Evolutionary conservation across 2,888 invertebrate genomes (phyloP).

Genomic region (Microchrysa polita): DNA sequence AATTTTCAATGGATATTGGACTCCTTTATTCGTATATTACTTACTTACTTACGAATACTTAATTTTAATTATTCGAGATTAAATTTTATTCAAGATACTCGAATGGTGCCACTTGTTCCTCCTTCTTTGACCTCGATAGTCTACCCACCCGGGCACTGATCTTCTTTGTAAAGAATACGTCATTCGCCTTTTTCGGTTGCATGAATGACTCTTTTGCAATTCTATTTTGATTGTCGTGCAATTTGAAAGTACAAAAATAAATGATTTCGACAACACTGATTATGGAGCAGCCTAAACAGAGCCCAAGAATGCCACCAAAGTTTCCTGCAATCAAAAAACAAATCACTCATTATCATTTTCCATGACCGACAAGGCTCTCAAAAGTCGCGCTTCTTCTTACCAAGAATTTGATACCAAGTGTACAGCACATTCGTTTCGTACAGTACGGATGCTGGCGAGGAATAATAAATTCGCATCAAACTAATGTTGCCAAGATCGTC

Average conservation of each 20-base stretch:
- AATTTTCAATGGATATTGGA: no score
- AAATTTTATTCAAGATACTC: slow-evolving; percentile 18
- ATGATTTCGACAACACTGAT: slow-evolving; percentile 67
- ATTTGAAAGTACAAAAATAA: slow-evolving; percentile 66
- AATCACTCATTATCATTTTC: slow-evolving; percentile 46
- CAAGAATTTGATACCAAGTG: slow-evolving; percentile 70
- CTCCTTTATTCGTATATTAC: no score
- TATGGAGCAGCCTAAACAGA: slow-evolving; percentile 69
- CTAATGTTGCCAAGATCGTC: slow-evolving; percentile 47
- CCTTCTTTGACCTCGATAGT: neutral
- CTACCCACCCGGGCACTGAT: no score
- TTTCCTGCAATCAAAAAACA: slow-evolving; percentile 67
- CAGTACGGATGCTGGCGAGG: slow-evolving; percentile 60
- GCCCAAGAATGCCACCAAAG: slow-evolving; percentile 68
- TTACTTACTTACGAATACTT: no score
- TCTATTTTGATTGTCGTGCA: slow-evolving; percentile 51
- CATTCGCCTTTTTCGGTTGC: neutral
- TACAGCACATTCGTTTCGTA: slow-evolving; percentile 67
- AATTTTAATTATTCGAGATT: no score
- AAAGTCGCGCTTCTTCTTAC: slow-evolving; percentile 57
- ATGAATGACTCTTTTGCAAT: neutral
- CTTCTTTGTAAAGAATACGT: neutral
- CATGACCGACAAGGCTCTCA: slow-evolving; percentile 70
- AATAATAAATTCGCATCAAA: slow-evolving; percentile 48
- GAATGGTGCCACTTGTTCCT: neutral